Conservation (phyloP, 1,140 invertebrate genomes). For the Atopsyche davidsoni region DNA sequence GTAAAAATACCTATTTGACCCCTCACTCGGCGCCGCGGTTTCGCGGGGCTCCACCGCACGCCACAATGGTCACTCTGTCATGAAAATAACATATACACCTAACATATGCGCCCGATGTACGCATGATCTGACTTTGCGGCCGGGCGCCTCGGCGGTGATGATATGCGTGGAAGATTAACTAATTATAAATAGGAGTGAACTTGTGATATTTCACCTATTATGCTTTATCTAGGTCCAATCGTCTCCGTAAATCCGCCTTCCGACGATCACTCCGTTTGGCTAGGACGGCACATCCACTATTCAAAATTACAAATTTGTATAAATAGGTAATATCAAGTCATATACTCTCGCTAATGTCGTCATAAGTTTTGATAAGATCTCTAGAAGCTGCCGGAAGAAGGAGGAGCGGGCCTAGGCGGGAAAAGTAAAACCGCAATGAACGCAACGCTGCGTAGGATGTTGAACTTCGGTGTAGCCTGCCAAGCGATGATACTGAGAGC, state of each 20-base stretch:
- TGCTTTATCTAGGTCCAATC: neutral
- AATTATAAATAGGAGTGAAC: constrained; percentile 15
- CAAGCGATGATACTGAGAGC: constrained; percentile 47
- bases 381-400: constrained; percentile 18
- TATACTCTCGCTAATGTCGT: constrained; percentile 17
- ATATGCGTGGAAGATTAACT: constrained; percentile 29
- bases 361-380: constrained; percentile 7
- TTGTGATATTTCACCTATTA: constrained; percentile 7
- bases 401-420: constrained; percentile 33
- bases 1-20: constrained; percentile 26
- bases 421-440: constrained; percentile 42
- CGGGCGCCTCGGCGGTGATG: constrained; percentile 13
- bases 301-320: constrained; percentile 14
- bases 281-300: constrained; percentile 29
- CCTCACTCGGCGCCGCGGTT: constrained; percentile 10
- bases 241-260: constrained; percentile 3
- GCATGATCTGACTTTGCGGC: too few relatives aligned
- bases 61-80: constrained; percentile 19
- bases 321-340: constrained; percentile 26
- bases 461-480: constrained; percentile 43
- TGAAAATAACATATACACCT: constrained; percentile 26
- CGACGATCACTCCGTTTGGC: constrained; percentile 18
- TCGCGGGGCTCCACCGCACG: constrained; percentile 9
- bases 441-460: constrained; percentile 40
- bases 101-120: too few relatives aligned